These are phyloP conservation scores for Bedellia somnulentella DNA, from an alignment of 2,888 invertebrate genomes.

Conservation along the genomic window DNA sequence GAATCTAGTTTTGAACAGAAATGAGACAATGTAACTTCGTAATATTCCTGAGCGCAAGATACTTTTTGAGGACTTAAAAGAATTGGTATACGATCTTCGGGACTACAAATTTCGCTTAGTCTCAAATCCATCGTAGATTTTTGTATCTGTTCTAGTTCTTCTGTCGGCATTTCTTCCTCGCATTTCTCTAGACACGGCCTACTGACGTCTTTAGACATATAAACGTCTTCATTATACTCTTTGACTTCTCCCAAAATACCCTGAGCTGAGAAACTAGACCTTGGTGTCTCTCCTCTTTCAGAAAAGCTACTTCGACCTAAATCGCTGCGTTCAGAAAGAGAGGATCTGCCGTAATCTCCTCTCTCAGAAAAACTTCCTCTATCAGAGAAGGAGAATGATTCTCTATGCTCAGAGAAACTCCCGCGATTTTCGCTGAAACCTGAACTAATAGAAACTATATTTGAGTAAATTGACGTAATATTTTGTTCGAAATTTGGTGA, in stretches of 20 bases:
- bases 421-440: constrained; percentile 63
- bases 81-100: constrained; percentile 33
- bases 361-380: constrained; percentile 49
- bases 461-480: constrained; percentile 47
- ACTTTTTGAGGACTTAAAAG: constrained; percentile 41
- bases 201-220: constrained; percentile 35
- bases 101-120: constrained; percentile 36
- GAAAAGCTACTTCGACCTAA: constrained; percentile 44
- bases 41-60: constrained; percentile 43
- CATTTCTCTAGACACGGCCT: constrained; percentile 29
- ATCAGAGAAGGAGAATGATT: constrained; percentile 50
- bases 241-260: constrained; percentile 43
- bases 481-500: constrained; percentile 61
- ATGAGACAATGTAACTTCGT: constrained; percentile 78
- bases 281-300: constrained; percentile 45
- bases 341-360: constrained; percentile 42
- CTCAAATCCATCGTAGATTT: constrained; percentile 46
- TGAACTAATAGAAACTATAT: constrained; percentile 60
- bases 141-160: constrained; percentile 41
- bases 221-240: constrained; percentile 41
- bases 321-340: constrained; percentile 61
- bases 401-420: constrained; percentile 47
- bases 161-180: constrained; percentile 23
- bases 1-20: constrained; percentile 80
- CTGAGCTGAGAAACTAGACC: constrained; percentile 48